These are phyloP conservation scores for Clepsis dumicolana DNA, from an alignment of 2,888 invertebrate genomes.

Conservation along the genomic window DNA sequence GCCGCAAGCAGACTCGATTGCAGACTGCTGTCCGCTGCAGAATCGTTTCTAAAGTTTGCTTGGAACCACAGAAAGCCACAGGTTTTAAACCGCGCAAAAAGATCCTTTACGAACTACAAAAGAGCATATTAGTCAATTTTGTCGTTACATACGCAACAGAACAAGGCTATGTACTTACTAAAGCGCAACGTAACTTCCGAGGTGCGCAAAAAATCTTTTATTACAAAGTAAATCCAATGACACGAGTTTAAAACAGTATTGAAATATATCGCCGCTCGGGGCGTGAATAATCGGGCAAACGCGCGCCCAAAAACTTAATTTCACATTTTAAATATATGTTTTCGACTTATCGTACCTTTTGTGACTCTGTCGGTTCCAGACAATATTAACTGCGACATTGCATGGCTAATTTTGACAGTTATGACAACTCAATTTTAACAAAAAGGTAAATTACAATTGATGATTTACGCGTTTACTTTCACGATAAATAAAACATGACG, in stretches of 20 bases:
- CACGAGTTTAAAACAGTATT: constrained; percentile 48
- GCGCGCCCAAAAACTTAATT: constrained; percentile 82
- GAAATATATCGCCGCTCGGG: constrained; percentile 65
- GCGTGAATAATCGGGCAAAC: constrained; percentile 81
- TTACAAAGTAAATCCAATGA: constrained; percentile 13
- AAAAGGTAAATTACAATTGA: constrained; percentile 11
- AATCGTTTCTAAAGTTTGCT: background rate
- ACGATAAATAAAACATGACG: constrained; percentile 14
- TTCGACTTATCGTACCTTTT: constrained; percentile 59
- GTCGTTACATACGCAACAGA: too few relatives aligned
- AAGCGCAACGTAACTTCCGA: too few relatives aligned
- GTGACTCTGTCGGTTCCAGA: constrained; percentile 38
- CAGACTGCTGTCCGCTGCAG: background rate
- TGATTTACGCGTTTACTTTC: constrained; percentile 9
- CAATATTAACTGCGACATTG: constrained; percentile 43
- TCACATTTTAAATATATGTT: constrained; percentile 79
- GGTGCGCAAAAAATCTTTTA: background rate
- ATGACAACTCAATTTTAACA: constrained; percentile 44
- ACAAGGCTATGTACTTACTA: too few relatives aligned
- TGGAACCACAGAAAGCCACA: background rate
- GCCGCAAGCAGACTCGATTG: too few relatives aligned
- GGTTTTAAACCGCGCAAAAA: background rate
- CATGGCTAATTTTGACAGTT: constrained; percentile 50
- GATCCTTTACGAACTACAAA: background rate
- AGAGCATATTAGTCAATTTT: too few relatives aligned